phyloP scores from a whole-genome alignment of 2,113 vertebrate species.

The Colius striatus region DNA sequence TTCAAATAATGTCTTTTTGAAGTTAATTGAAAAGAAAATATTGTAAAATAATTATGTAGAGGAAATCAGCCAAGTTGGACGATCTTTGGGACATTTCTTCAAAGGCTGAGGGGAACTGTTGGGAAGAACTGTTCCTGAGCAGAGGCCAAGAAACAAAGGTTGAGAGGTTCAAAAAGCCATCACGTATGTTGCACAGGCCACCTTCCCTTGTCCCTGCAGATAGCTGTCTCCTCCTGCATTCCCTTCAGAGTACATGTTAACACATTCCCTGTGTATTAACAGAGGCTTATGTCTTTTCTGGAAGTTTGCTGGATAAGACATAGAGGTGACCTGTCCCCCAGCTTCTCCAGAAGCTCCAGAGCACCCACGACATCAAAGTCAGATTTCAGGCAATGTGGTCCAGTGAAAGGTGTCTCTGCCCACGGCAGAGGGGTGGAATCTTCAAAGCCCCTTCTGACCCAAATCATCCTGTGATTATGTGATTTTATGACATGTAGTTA shows the following conservation, averaged over 20 bases:
- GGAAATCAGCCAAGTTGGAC: not conserved
- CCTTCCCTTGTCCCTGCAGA: no score
- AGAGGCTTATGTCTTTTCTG: not conserved
- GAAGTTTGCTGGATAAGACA: rapidly evolving
- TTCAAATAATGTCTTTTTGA: not conserved
- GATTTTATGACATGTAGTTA: no score
- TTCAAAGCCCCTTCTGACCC: no score
- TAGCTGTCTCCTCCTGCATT: no score
- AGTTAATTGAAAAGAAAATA: not conserved
- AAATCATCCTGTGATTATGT: no score
- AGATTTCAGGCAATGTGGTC: no score
- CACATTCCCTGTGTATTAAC: rapidly evolving
- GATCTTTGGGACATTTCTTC: not conserved
- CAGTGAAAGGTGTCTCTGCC: no score
- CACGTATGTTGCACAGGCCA: rapidly evolving
- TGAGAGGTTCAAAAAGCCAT: no score
- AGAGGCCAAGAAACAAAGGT: not conserved
- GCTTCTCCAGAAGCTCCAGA: not conserved
- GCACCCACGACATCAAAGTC: no score
- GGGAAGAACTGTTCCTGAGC: not conserved
- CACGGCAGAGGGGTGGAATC: no score
- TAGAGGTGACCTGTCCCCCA: not conserved
- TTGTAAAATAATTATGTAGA: not conserved
- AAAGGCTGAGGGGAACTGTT: not conserved
- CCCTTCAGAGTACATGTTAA: not conserved